phyloP scores from a whole-genome alignment of 2,113 vertebrate species.

The Emydocephalus ijimae region DNA sequence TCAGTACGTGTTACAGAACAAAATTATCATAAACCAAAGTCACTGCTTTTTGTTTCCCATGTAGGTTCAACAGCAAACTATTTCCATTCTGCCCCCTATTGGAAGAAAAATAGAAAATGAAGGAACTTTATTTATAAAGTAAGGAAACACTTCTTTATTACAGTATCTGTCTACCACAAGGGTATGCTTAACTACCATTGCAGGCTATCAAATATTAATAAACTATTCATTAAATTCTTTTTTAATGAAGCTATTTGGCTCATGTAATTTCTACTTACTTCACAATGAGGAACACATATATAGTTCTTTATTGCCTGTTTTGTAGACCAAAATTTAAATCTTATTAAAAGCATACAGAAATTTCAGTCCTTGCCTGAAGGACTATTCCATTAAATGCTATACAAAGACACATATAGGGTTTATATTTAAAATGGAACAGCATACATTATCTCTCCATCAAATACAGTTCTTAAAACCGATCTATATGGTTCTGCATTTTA shows the following conservation, averaged over 20 bases:
- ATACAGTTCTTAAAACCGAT: background rate
- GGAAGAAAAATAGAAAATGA: slow-evolving; percentile 32
- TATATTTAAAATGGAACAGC: background rate
- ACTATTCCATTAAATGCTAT: background rate
- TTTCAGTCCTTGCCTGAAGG: background rate
- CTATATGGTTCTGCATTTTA: background rate
- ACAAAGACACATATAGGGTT: background rate
- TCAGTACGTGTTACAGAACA: background rate
- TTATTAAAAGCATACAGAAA: background rate
- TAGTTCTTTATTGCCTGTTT: background rate
- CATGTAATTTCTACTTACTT: background rate
- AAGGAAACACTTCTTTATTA: background rate
- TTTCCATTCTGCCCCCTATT: slow-evolving; percentile 38
- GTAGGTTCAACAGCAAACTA: background rate
- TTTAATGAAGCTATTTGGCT: background rate
- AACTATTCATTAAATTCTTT: background rate
- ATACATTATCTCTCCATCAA: background rate
- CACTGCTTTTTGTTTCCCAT: background rate
- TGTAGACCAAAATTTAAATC: background rate
- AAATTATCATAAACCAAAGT: background rate
- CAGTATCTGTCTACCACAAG: background rate
- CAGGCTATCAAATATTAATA: background rate
- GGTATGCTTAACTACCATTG: background rate
- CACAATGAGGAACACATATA: background rate
- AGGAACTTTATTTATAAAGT: background rate